Conservation (phyloP, 2,797 vertebrate genomes). For the Sebastes elongatus region DNA sequence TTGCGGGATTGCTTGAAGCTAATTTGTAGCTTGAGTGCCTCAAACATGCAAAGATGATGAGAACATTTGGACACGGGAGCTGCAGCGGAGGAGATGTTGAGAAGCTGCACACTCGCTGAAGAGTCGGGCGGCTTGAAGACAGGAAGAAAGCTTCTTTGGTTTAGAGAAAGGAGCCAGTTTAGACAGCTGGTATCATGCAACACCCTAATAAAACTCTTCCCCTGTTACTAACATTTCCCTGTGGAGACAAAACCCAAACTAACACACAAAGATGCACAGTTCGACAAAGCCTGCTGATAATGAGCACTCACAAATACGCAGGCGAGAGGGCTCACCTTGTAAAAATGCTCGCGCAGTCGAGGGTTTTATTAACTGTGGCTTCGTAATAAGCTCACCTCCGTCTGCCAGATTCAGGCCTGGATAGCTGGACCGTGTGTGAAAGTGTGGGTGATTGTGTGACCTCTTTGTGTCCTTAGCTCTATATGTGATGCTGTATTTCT, state of each 20-base stretch:
- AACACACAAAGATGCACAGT: neutral
- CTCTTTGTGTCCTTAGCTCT: conserved; percentile 56
- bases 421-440: conserved; percentile 1
- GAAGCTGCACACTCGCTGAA: conserved; percentile 4
- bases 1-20: conserved; percentile 25
- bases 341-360: conserved; percentile 30
- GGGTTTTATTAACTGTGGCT: conserved; percentile 45
- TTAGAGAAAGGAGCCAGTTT: conserved; percentile 30
- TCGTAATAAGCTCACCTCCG: conserved; percentile 17
- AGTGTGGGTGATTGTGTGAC: conserved; percentile 18
- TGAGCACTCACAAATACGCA: neutral
- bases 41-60: conserved; percentile 28
- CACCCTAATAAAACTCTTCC: conserved; percentile 59
- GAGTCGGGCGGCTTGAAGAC: conserved; percentile 3
- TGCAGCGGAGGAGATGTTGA: conserved; percentile 20
- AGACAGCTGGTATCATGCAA: conserved; percentile 59
- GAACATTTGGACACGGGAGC: conserved; percentile 23
- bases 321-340: conserved; percentile 28
- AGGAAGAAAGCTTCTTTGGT: conserved; percentile 25
- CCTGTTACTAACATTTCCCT: conserved; percentile 27
- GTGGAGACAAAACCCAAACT: conserved; percentile 33
- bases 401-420: conserved; percentile 20
- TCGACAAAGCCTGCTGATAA: conserved; percentile 4
- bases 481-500: conserved; percentile 61
- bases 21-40: conserved; percentile 33